Conservation (phyloP, 2,113 vertebrate species). For the Calyptomena viridis region DNA sequence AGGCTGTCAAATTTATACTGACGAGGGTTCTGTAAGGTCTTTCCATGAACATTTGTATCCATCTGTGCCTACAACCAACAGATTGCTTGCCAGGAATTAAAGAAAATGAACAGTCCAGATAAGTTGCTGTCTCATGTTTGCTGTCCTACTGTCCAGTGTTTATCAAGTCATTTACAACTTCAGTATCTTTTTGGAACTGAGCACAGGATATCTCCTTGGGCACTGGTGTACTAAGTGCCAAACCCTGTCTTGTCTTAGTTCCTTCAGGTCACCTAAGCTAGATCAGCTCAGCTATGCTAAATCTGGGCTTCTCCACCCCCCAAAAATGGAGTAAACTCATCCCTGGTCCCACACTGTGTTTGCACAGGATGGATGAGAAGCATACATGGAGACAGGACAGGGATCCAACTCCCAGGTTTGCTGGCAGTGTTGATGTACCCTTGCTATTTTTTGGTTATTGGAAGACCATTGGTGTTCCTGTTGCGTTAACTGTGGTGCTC, state of each 20-base stretch:
- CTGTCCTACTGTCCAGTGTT: not conserved
- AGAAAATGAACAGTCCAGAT: not conserved
- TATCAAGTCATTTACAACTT: not conserved
- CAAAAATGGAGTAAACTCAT: not conserved
- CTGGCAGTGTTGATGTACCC: not conserved
- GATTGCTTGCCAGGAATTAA: not conserved
- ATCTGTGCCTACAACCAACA: not conserved
- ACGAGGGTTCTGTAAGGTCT: not conserved
- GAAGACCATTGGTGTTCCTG: not conserved
- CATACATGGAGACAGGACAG: not conserved
- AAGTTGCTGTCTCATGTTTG: not conserved
- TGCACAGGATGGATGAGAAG: not conserved
- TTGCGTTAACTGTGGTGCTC: not conserved
- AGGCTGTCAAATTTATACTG: not conserved
- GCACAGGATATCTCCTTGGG: not conserved
- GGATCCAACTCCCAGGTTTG: not conserved
- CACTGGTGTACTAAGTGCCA: not conserved
- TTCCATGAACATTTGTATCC: not conserved
- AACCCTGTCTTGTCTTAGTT: not conserved
- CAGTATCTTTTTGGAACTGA: not conserved
- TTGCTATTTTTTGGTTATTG: not conserved
- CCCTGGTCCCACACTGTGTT: accelerated
- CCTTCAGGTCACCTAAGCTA: not conserved
- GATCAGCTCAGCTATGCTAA: not conserved
- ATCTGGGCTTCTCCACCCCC: not conserved